Percentiles rank a stretch among this genome's conserved stretches.
These are phyloP conservation scores for Meliscaeva auricollis DNA, from an alignment of 2,888 invertebrate species.

Conservation along the genomic window DNA sequence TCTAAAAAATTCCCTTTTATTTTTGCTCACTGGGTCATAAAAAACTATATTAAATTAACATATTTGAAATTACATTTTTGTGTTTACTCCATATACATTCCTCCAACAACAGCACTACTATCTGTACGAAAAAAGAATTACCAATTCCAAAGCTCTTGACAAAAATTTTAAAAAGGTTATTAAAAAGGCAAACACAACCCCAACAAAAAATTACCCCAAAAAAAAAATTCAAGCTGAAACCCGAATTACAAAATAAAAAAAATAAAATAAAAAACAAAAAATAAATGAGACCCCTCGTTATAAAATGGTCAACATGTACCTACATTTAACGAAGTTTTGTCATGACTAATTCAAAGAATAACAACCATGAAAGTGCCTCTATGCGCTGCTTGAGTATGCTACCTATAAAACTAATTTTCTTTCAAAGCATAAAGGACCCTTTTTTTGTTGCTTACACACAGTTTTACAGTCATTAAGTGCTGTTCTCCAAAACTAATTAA, in stretches of 20 bases:
- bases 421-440: background rate
- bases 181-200: constrained; percentile 24
- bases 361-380: constrained; percentile 28
- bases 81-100: background rate
- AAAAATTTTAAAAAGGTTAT: constrained; percentile 25
- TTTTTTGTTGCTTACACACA: constrained; percentile 33
- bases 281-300: background rate
- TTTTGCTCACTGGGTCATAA: background rate
- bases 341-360: constrained; percentile 41
- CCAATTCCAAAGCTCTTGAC: background rate
- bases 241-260: background rate
- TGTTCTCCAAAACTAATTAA: constrained; percentile 38
- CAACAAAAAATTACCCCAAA: background rate
- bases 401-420: constrained; percentile 25
- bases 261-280: background rate
- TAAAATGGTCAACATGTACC: constrained; percentile 40
- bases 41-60: constrained; percentile 33
- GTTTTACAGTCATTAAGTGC: constrained; percentile 41
- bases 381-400: background rate
- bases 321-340: constrained; percentile 33
- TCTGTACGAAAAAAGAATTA: background rate
- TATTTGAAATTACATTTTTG: constrained; percentile 16
- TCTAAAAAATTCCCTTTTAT: background rate
- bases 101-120: background rate
- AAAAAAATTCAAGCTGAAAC: background rate